Percentiles rank a stretch among this genome's conserved stretches.
Conservation (phyloP, 2,888 invertebrate species). For the Nyleta sp. region DNA sequence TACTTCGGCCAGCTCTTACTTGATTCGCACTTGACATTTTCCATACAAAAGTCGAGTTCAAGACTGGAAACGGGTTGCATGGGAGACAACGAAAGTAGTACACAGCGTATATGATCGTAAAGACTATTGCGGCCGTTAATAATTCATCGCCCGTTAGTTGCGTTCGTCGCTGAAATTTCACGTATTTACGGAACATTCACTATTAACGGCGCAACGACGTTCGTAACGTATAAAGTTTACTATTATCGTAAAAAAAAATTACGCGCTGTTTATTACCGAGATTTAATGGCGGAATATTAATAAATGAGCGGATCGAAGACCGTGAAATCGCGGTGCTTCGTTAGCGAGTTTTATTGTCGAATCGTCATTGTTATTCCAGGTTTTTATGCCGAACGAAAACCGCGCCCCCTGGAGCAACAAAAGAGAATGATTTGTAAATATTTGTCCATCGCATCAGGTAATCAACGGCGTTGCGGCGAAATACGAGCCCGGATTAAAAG, state of each 20-base stretch:
- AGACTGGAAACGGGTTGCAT: slow-evolving; percentile 24
- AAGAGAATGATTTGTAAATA: too few species aligned
- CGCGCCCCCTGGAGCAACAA: too few species aligned
- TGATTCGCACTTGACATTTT: slow-evolving; percentile 47
- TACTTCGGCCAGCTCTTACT: slow-evolving; percentile 21
- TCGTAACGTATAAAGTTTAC: slow-evolving; percentile 4
- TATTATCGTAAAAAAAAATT: not conserved
- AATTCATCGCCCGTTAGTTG: slow-evolving; percentile 15
- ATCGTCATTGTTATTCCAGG: too few species aligned
- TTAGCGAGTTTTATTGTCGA: too few species aligned
- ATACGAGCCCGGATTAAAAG: slow-evolving; percentile 21
- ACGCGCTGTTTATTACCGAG: slow-evolving; percentile 1
- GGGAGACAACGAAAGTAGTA: slow-evolving; percentile 38
- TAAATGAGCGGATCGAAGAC: too few species aligned
- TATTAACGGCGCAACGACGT: not conserved
- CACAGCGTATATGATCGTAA: slow-evolving; percentile 17
- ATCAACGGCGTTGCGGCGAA: slow-evolving; percentile 20
- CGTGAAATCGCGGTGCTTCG: too few species aligned
- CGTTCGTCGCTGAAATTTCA: not conserved
- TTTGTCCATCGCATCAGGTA: too few species aligned
- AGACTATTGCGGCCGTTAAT: slow-evolving; percentile 16
- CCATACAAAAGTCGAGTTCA: slow-evolving; percentile 33
- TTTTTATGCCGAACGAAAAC: too few species aligned
- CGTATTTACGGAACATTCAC: not conserved
- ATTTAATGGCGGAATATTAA: too few species aligned